Percentiles rank a stretch among this genome's conserved stretches.
phyloP scores from a whole-genome alignment of 2,113 vertebrate genomes.

The Ibidorhyncha struthersii region DNA sequence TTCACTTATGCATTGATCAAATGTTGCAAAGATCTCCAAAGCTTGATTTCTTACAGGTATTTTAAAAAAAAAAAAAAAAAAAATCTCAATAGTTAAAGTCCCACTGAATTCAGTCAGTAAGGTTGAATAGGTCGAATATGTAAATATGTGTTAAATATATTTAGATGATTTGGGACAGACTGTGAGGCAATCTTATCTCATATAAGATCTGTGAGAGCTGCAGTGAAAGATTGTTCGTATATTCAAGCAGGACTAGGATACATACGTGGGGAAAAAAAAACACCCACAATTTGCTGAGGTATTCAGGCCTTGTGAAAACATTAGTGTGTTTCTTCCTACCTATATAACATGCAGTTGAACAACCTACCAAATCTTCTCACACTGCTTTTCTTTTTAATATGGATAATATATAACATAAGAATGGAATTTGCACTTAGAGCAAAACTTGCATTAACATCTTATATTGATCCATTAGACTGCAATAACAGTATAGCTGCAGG shows the following conservation, averaged over 20 bases:
- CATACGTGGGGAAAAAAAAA: rapidly evolving
- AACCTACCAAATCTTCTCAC: not conserved
- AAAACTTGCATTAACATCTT: not conserved
- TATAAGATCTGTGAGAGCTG: not conserved
- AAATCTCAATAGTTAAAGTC: not conserved
- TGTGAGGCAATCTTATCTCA: not conserved
- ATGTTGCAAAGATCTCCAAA: not conserved
- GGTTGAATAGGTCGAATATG: not conserved
- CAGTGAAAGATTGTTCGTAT: not conserved
- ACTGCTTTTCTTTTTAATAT: not conserved
- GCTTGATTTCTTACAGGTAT: not conserved
- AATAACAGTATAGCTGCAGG: not conserved
- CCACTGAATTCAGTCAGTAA: not conserved
- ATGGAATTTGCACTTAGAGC: not conserved
- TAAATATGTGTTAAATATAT: not conserved
- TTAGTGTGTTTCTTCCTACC: not conserved
- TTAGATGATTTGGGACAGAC: not conserved
- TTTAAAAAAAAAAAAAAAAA: not conserved
- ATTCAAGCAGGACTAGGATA: not conserved
- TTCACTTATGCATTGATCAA: not conserved
- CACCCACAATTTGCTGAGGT: not conserved
- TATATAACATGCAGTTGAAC: not conserved
- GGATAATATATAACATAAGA: not conserved
- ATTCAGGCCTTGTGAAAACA: not conserved
- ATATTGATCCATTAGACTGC: not conserved